A percentile compares a stretch with the other conserved stretches of the same genome.
phyloP scores from a whole-genome alignment of 92 coral and sea anemone species.

The Pocillopora grandis region DNA sequence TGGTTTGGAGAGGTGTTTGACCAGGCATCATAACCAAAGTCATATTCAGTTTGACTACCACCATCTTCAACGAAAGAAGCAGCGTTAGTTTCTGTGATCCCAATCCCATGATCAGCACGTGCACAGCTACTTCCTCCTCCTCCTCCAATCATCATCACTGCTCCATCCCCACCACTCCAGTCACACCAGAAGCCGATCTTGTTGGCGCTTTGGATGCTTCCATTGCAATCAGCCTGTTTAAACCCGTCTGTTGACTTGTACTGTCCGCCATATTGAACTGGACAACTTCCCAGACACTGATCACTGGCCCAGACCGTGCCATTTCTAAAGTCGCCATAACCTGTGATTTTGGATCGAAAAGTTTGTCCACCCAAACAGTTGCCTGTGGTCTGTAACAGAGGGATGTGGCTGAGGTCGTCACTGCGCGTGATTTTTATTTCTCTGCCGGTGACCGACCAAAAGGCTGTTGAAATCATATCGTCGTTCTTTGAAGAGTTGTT shows the following conservation, averaged over 20 bases:
- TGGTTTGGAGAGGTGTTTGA: background rate
- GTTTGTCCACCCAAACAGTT: too few species aligned
- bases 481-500: too few species aligned
- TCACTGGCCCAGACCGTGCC: too few species aligned
- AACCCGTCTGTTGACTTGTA: conserved; percentile 39
- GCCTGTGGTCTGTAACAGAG: too few species aligned
- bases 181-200: background rate
- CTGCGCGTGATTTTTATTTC: conserved; percentile 41
- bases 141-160: conserved; percentile 53
- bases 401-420: too few species aligned
- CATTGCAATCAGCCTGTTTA: conserved; percentile 23
- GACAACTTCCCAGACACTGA: background rate
- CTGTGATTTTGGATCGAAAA: too few species aligned
- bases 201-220: conserved; percentile 9
- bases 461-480: conserved; percentile 21
- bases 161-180: conserved; percentile 29
- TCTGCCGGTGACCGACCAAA: conserved; percentile 19
- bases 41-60: too few species aligned
- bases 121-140: conserved; percentile 31
- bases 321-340: too few species aligned
- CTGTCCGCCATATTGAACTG: conserved; percentile 30
- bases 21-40: conserved; percentile 5
- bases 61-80: conserved; percentile 35
- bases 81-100: conserved; percentile 30
- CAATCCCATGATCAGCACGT: conserved; percentile 40